Conservation (phyloP, 2,888 invertebrate species). For the Brachyptera risi region DNA sequence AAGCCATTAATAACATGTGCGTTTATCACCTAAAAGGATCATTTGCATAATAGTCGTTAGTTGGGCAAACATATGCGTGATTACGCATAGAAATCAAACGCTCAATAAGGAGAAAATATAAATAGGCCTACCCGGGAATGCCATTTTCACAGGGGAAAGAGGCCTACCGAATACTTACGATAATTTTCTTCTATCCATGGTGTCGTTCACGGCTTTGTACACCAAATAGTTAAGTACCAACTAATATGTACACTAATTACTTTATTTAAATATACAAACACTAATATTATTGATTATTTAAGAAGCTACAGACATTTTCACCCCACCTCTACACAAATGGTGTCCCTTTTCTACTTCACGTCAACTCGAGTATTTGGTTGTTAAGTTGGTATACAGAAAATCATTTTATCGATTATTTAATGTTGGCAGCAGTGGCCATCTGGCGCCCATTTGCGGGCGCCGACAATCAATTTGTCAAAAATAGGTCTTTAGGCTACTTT, state of each 20-base stretch:
- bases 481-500: too few relatives aligned
- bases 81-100: not conserved
- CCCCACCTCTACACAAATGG: too few relatives aligned
- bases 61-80: not conserved
- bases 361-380: too few relatives aligned
- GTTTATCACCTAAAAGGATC: not conserved
- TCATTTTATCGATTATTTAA: too few relatives aligned
- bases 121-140: too few relatives aligned
- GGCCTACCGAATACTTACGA: too few relatives aligned
- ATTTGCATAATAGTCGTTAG: not conserved
- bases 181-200: constrained; percentile 45
- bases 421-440: too few relatives aligned
- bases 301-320: constrained; percentile 6
- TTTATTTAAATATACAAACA: not conserved
- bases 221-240: not conserved
- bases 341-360: too few relatives aligned
- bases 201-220: constrained; percentile 15
- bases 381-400: too few relatives aligned
- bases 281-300: constrained; percentile 19
- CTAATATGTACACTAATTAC: constrained; percentile 8
- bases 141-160: too few relatives aligned
- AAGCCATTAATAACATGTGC: not conserved
- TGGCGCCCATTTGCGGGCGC: too few relatives aligned
- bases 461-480: too few relatives aligned
- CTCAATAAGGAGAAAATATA: not conserved